phyloP scores from a whole-genome alignment of 2,113 vertebrate species.

The Onychorhynchus coronatus region DNA sequence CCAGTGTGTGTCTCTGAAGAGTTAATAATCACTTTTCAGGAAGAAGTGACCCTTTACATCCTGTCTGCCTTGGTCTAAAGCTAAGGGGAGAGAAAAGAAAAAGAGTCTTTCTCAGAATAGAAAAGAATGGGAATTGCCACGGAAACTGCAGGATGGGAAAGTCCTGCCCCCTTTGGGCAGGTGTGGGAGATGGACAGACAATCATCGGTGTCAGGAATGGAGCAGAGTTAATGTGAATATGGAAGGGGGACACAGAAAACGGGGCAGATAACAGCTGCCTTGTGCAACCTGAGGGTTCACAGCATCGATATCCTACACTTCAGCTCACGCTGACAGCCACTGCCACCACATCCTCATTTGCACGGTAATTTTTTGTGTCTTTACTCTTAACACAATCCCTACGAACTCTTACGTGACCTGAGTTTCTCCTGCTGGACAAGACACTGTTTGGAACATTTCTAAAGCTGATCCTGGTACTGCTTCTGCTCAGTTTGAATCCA shows the following conservation, averaged over 20 bases:
- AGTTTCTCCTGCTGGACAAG: background rate
- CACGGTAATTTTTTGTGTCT: background rate
- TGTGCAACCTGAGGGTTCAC: background rate
- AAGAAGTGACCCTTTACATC: background rate
- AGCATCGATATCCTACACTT: fast-evolving
- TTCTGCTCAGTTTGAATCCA: background rate
- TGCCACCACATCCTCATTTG: background rate
- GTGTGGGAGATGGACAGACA: background rate
- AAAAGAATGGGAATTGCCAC: background rate
- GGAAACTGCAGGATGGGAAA: background rate
- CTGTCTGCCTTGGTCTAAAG: background rate
- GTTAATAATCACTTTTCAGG: background rate
- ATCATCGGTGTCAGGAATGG: fast-evolving
- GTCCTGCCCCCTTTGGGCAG: too few species aligned
- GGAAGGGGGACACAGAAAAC: background rate
- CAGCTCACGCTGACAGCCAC: background rate
- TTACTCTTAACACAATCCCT: background rate
- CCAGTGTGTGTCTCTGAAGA: background rate
- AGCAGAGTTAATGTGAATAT: too few species aligned
- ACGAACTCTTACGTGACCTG: fast-evolving
- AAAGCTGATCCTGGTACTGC: background rate
- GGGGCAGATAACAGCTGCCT: background rate
- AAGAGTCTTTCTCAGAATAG: background rate
- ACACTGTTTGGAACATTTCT: background rate
- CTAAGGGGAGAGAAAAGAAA: background rate